Base-by-base conservation (phyloP, 1,140 invertebrate genomes). In the Mya arenaria region DNA sequence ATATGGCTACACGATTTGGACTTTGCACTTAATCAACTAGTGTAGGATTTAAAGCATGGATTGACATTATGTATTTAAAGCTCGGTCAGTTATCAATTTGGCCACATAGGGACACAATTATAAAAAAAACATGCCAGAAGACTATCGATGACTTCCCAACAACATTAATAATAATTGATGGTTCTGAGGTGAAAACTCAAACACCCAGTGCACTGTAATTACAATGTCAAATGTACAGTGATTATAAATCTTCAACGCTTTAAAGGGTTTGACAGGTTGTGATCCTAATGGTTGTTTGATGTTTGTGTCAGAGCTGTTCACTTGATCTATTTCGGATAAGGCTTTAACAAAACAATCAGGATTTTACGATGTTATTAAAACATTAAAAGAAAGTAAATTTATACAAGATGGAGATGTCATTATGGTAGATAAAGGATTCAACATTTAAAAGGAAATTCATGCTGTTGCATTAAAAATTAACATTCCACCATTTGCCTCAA, bases 191-290 rank as follows among this genome's bases (percentile, higher is more conserved):
- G 13, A 85, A 77, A 77, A 85, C 65, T 30, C 32, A 83, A 63
- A 69, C 41, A 32, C 73, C 75, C 52, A 52, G n/a, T 52, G 37
- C 72, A 28, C 69, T 83, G 30, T 72, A 52, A 39, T 19, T 83
- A 32, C 84, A 85, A 41, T 71, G 71, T 81, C 85, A 86, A 71
- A 48, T 79, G 25, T 86, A 85, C 55, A 75, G 62, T 79, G 83
- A 86, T 39, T 86, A 86, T 44, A 80, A 84, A 17, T 55, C 41
- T 55, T 55, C 28, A 28, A 72, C 41, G 6, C 48, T 5, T 30
- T 56, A 55, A 75, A 75, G 62, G 37, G 23, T 80, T 48, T 84
- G 25, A 48, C 81, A n/a, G 63, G 48, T n/a, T 58, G 69, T 48
- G n/a, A n/a, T n/a, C n/a, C n/a, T n/a, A n/a, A n/a, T n/a, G n/a